Evolutionary conservation across 2,888 invertebrate species (phyloP).

Genomic region (Drosophila siamana): DNA sequence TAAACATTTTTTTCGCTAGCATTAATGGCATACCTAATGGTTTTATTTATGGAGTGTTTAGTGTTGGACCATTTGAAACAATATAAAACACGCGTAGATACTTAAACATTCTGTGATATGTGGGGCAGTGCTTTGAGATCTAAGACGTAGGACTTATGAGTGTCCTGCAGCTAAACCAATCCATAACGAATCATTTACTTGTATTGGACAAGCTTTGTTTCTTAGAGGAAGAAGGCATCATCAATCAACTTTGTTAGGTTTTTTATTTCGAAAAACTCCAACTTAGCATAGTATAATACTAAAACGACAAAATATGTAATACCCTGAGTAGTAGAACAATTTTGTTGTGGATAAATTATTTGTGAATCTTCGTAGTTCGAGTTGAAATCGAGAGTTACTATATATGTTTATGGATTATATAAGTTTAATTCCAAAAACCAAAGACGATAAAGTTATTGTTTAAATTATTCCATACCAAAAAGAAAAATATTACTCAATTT

Average conservation of each 20-base stretch:
- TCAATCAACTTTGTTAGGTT: constrained; percentile 74
- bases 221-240: constrained; percentile 45
- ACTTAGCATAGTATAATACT: too few relatives aligned
- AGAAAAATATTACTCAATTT: constrained; percentile 72
- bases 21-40: constrained; percentile 71
- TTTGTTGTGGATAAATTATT: too few relatives aligned
- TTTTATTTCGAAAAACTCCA: constrained; percentile 27
- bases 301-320: too few relatives aligned
- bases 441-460: background rate
- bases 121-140: constrained; percentile 20
- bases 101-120: constrained; percentile 44
- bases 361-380: background rate
- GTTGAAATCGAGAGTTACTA: background rate
- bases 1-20: constrained; percentile 40
- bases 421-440: background rate
- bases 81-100: constrained; percentile 51
- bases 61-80: constrained; percentile 71
- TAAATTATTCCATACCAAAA: background rate
- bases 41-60: constrained; percentile 84
- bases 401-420: too few relatives aligned
- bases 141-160: constrained; percentile 11
- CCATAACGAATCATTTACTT: constrained; percentile 46
- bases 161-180: constrained; percentile 57
- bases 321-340: too few relatives aligned
- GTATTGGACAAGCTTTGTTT: constrained; percentile 22